Percentiles rank a stretch among this genome's conserved stretches.
Conservation (phyloP, 2,113 vertebrate genomes). For the Gallinago jamesoni region DNA sequence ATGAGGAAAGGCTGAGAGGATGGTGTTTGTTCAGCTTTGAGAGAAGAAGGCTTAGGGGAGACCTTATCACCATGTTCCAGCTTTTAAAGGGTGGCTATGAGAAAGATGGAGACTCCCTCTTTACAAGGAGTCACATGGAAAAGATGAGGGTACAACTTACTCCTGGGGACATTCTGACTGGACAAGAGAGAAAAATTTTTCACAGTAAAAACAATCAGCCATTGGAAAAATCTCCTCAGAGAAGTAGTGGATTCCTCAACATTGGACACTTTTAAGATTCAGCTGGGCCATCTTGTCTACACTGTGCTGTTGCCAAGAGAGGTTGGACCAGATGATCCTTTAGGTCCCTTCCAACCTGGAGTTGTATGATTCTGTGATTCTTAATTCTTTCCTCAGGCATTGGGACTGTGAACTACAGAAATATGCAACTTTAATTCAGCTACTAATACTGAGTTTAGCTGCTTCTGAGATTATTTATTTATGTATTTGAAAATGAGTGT, state of each 20-base stretch:
- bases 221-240: not conserved
- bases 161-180: not conserved
- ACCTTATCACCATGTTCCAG: not conserved
- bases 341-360: not conserved
- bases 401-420: not conserved
- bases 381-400: not conserved
- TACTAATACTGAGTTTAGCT: not conserved
- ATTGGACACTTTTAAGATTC: not conserved
- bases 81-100: not conserved
- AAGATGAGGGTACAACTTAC: not conserved
- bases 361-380: not conserved
- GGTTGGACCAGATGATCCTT: not conserved
- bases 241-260: not conserved
- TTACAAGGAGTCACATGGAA: not conserved
- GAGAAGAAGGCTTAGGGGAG: not conserved
- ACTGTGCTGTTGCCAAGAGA: not conserved
- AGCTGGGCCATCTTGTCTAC: not conserved
- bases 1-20: not conserved
- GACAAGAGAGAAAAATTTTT: not conserved
- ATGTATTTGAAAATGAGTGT: not conserved
- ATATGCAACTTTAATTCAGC: not conserved
- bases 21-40: not conserved
- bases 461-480: constrained; percentile 35
- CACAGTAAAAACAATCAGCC: not conserved
- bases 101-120: not conserved